These are phyloP conservation scores for Gadopsis bispinosus DNA, from an alignment of 2,797 vertebrate species.

Conservation along the genomic window DNA sequence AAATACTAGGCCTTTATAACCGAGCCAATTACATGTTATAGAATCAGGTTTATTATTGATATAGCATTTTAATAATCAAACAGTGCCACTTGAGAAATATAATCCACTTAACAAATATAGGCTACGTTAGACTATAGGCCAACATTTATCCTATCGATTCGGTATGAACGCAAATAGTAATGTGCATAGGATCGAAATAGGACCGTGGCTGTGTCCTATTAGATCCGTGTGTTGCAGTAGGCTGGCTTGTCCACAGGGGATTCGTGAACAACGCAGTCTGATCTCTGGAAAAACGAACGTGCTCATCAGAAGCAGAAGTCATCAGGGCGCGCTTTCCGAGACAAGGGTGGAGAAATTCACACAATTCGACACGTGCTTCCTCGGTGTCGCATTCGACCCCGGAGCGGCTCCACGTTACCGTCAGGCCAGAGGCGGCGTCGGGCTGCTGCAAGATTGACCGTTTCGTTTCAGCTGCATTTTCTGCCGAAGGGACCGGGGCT, in stretches of 20 bases:
- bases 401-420: background rate
- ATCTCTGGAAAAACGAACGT: background rate
- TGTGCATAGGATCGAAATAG: no score
- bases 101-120: background rate
- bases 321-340: background rate
- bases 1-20: background rate
- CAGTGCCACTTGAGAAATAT: background rate
- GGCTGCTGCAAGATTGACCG: conserved; percentile 40
- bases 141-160: no score
- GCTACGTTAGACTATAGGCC: background rate
- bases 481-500: background rate
- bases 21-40: no score
- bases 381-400: background rate
- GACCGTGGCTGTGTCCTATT: background rate
- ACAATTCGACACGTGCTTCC: no score
- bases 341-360: background rate
- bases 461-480: conserved; percentile 58
- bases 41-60: background rate
- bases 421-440: background rate
- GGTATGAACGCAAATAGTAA: background rate
- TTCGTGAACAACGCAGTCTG: background rate
- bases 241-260: background rate
- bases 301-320: background rate
- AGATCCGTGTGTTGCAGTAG: background rate
- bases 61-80: background rate